These are phyloP conservation scores for Hylyphantes graminicola DNA, from an alignment of 1,140 invertebrate species.

Conservation along the genomic window DNA sequence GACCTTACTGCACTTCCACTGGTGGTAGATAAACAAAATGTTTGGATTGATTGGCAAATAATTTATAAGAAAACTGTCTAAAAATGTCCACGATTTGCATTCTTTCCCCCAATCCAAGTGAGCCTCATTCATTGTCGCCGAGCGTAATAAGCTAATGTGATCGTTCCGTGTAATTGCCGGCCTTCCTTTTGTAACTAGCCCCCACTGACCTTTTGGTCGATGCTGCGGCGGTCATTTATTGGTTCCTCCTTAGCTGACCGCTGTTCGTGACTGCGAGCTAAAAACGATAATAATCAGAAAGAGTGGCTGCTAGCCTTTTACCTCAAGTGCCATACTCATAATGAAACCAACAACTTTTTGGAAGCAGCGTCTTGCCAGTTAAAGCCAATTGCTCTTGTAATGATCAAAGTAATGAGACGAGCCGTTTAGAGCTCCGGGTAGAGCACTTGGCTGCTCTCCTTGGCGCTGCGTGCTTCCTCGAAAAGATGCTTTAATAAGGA, in stretches of 20 bases:
- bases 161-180: slow-evolving; percentile 35
- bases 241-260: slow-evolving; percentile 52
- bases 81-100: too few species aligned
- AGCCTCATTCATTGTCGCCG: too few species aligned
- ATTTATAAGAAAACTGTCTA: too few species aligned
- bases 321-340: slow-evolving; percentile 57
- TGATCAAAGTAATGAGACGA: slow-evolving; percentile 59
- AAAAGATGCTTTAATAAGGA: slow-evolving; percentile 50
- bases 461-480: slow-evolving; percentile 10
- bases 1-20: too few species aligned
- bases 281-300: slow-evolving; percentile 53
- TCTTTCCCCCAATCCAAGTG: too few species aligned
- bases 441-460: slow-evolving; percentile 9
- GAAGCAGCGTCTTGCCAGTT: slow-evolving; percentile 45
- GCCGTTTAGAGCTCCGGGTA: slow-evolving; percentile 41
- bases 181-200: slow-evolving; percentile 55
- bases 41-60: too few species aligned
- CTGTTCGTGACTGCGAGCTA: slow-evolving; percentile 44
- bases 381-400: slow-evolving; percentile 57
- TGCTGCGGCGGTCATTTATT: slow-evolving; percentile 54
- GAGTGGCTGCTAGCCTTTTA: slow-evolving; percentile 45
- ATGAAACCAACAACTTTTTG: slow-evolving; percentile 59
- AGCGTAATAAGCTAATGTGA: slow-evolving; percentile 30
- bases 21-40: too few species aligned
- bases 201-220: slow-evolving; percentile 51